Evolutionary conservation across 1,140 invertebrate species (phyloP), one percentile per base, ranked within the genome.

Genomic region (Drosophila kanapiae): DNA sequence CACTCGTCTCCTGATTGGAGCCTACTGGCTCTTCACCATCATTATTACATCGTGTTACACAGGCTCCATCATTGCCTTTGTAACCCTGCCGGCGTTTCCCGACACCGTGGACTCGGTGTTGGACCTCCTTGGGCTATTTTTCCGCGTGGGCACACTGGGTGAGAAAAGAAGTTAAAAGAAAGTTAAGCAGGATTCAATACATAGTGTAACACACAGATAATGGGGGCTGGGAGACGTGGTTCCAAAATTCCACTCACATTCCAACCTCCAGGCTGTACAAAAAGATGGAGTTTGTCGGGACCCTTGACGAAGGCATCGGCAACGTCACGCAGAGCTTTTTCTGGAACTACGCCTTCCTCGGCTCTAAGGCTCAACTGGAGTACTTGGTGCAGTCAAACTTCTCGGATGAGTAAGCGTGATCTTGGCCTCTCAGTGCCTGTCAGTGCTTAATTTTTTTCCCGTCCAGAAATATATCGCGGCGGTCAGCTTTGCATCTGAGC

Each of bases 21-120:
- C 95, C 78, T 97, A 97, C 84, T 97, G 96, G 96, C 86, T 96
- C 3, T 97, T 97, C 78, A 96, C 96, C 3, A 96, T 96, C 29
- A 96, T 97, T 18, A 95, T 96, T 63, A 96, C 96, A 1, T 95
- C 96, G 33, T 96, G 96, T 79, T 97, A 97, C 72, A 96, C 96
- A 3, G 95, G 96, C 27, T 96, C 95, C 8, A 96, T 97, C 29
- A 96, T 97, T 85, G 96, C 96, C 1, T 97, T 96, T 91, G 96
- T 97, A 14, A 96, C 96, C 5, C 91, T 97, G 57, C 96, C 96
- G 0, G 93, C 95, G 0, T 96, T 95, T 93, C 96, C 96, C 4
- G 94, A 94, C 23, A 95, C 95, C 0, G 93, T 96, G 4, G 96
- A 97, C 79, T 95, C 94, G 2, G 94, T 95, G 10, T 43, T 94